A percentile compares a stretch with the other conserved stretches of the same genome.
These are phyloP conservation scores for Ochropleura plecta DNA, from an alignment of 2,888 invertebrate species.

Conservation along the genomic window DNA sequence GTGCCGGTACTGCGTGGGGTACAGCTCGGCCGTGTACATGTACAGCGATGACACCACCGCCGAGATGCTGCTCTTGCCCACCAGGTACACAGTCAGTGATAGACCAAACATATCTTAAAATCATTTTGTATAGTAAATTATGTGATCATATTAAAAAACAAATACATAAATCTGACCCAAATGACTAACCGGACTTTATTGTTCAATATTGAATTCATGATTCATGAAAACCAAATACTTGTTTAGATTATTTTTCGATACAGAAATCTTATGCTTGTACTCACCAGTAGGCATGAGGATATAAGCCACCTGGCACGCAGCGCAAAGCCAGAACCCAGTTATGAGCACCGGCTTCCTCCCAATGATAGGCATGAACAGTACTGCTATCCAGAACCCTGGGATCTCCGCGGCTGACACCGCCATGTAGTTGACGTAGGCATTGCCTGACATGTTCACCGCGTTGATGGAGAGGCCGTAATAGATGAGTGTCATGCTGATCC, in stretches of 20 bases:
- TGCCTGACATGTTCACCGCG: constrained; percentile 91
- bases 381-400: constrained; percentile 92
- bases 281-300: constrained; percentile 88
- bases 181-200: background rate
- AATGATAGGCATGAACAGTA: constrained; percentile 89
- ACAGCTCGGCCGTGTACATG: constrained; percentile 92
- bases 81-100: constrained; percentile 87
- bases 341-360: constrained; percentile 91
- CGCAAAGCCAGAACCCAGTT: constrained; percentile 90
- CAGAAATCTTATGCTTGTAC: background rate
- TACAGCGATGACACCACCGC: constrained; percentile 91
- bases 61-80: constrained; percentile 91
- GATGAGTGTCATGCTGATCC: constrained; percentile 92
- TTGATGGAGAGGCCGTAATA: constrained; percentile 92
- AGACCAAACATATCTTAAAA: constrained; percentile 65
- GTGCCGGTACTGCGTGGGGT: constrained; percentile 92
- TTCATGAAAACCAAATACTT: background rate
- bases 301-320: constrained; percentile 89
- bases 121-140: background rate
- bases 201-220: background rate
- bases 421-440: constrained; percentile 92
- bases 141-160: too few species aligned
- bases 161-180: background rate
- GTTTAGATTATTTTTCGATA: background rate
- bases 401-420: constrained; percentile 91